These are phyloP conservation scores for Gobio occitaniae DNA, from an alignment of 2,797 vertebrate species.

Conservation along the genomic window DNA sequence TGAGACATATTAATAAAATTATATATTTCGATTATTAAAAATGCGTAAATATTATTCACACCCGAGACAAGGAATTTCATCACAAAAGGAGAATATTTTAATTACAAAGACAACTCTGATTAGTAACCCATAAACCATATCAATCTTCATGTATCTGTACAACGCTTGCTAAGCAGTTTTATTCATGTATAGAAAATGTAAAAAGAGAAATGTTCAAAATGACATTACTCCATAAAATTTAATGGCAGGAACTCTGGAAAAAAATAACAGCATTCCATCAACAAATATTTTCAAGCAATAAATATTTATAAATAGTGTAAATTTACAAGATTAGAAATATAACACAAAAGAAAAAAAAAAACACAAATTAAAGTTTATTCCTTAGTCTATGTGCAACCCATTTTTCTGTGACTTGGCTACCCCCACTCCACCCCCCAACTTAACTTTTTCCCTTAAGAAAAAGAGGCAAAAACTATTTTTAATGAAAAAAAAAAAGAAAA, in stretches of 20 bases:
- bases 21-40: too few relatives aligned
- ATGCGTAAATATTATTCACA: slow-evolving; percentile 13
- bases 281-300: slow-evolving; percentile 99
- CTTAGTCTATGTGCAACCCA: slow-evolving; percentile 98
- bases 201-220: slow-evolving; percentile 93
- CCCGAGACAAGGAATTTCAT: slow-evolving; percentile 18
- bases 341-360: slow-evolving; percentile 77
- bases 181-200: slow-evolving; percentile 99
- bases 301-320: slow-evolving; percentile 99
- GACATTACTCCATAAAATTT: slow-evolving; percentile 99
- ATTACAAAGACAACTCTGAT: slow-evolving; percentile 72
- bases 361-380: slow-evolving; percentile 98
- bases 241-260: slow-evolving; percentile 99
- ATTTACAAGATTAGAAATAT: slow-evolving; percentile 99
- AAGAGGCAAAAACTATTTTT: slow-evolving; percentile 80
- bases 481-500: slow-evolving; percentile 79
- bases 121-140: slow-evolving; percentile 82
- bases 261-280: slow-evolving; percentile 99
- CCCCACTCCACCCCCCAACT: slow-evolving; percentile 56
- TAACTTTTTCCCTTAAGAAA: slow-evolving; percentile 76
- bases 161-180: slow-evolving; percentile 96
- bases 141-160: slow-evolving; percentile 95
- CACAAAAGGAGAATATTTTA: slow-evolving; percentile 56
- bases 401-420: slow-evolving; percentile 96
- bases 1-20: not conserved